phyloP scores from a whole-genome alignment of 2,888 invertebrate genomes.

The Eupsilia transversa region DNA sequence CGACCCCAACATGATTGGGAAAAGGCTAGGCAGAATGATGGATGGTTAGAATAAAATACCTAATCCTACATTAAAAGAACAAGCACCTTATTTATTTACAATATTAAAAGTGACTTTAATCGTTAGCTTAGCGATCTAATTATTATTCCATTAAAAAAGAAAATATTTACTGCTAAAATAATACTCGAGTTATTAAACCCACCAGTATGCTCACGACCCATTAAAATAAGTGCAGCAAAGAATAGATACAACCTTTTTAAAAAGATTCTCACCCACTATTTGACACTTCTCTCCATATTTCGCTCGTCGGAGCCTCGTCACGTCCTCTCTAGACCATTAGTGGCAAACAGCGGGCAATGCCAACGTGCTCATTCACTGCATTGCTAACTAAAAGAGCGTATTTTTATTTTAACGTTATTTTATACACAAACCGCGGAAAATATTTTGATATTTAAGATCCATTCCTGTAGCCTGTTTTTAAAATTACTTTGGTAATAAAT shows the following conservation, averaged over 20 bases:
- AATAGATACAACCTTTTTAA: slow-evolving; percentile 37
- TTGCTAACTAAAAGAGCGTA: slow-evolving; percentile 52
- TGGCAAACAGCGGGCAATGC: slow-evolving; percentile 67
- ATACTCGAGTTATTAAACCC: not conserved
- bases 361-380: slow-evolving; percentile 68
- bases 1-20: no score
- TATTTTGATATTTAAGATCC: not conserved
- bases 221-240: not conserved
- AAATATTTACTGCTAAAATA: not conserved
- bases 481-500: not conserved
- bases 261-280: slow-evolving; percentile 66
- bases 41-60: no score
- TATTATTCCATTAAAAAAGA: not conserved
- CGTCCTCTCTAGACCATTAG: slow-evolving; percentile 74
- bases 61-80: not conserved
- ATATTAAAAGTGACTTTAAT: not conserved
- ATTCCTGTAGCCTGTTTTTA: not conserved
- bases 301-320: slow-evolving; percentile 61
- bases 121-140: not conserved
- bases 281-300: slow-evolving; percentile 7
- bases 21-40: no score
- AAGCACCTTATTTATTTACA: not conserved
- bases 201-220: not conserved
- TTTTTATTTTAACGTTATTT: slow-evolving; percentile 30
- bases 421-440: not conserved